Evolutionary conservation across 2,113 vertebrate species (phyloP), one percentile per base, ranked within the genome.

Genomic region (Aldabrachelys gigantea): DNA sequence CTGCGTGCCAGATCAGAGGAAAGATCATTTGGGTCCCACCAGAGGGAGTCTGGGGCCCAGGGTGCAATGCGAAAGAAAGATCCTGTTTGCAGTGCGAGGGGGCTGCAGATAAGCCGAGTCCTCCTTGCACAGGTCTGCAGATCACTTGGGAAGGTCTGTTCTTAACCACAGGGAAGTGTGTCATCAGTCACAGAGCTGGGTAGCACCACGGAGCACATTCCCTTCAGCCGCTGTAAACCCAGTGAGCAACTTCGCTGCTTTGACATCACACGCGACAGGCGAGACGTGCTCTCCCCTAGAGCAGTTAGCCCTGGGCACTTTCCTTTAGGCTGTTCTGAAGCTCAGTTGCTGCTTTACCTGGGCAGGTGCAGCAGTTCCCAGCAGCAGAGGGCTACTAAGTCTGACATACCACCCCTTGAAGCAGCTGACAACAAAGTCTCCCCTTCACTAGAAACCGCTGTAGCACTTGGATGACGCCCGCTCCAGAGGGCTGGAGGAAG

Each of bases 251-350:
- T 27, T 12, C 5, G 25, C 38, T 25, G 25, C 24, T 27, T 44
- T 41, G 24, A 78, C 11, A 12, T 16, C 10, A 4, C 5, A 47
- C 6, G 1, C 9, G 9, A 38, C 4, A 17, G 65, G n/a, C 17
- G 1, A 25, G 75, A 7, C 8, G 41, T 8, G 41, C 38, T 41
- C 65, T 38, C 65, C 9, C 17, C 69, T 41, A 5, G 8, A 41
- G 69, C 16, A 6, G 24, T 59, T 29, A 12, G 25, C 27, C 2
- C 62, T 14, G 1, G 31, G 62, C 62, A 35, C 3, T 35, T 65
- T 35, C 14, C 62, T 35, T 8, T 12, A 35, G 29, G 59, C 31
- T 16, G 25, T 59, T 29, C 27, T 62, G 27, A 62, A 13, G 12
- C 12, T 12, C 35, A 31, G 31, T 13, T 8, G 62, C 13, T 16